A percentile compares a stretch with the other conserved stretches of the same genome.
These are phyloP conservation scores for Apoderus coryli DNA, from an alignment of 2,888 invertebrate genomes.

Conservation along the genomic window DNA sequence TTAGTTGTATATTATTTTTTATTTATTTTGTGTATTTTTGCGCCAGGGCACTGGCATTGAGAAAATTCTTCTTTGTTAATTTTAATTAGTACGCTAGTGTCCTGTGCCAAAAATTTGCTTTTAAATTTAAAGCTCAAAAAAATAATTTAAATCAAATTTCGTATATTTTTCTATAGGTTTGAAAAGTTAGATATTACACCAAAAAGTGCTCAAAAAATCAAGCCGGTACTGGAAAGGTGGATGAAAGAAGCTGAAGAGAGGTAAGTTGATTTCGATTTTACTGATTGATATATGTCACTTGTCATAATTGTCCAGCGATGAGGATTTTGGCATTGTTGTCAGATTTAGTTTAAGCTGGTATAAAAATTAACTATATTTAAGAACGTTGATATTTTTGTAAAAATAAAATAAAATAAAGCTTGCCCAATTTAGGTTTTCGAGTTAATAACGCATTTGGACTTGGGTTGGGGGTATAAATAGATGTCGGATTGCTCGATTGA, in stretches of 20 bases:
- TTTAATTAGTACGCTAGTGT: slow-evolving; percentile 32
- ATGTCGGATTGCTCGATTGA: too few relatives aligned
- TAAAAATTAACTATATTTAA: too few relatives aligned
- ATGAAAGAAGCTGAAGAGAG: slow-evolving; percentile 98
- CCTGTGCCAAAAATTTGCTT: slow-evolving; percentile 27
- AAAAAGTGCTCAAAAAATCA: slow-evolving; percentile 98
- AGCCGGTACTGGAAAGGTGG: slow-evolving; percentile 96
- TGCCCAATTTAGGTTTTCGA: too few relatives aligned
- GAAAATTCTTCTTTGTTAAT: not conserved
- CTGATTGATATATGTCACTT: too few relatives aligned
- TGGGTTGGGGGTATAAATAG: too few relatives aligned
- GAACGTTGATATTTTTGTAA: too few relatives aligned
- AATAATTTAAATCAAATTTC: not conserved
- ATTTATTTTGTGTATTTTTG: slow-evolving; percentile 15
- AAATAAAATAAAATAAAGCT: too few relatives aligned
- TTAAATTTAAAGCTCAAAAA: slow-evolving; percentile 2
- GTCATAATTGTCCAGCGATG: too few relatives aligned
- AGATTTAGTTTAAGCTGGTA: too few relatives aligned
- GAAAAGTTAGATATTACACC: slow-evolving; percentile 99
- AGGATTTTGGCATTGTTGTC: too few relatives aligned
- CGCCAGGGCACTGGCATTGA: slow-evolving; percentile 83
- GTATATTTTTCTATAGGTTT: slow-evolving; percentile 51
- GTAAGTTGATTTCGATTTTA: slow-evolving; percentile 33
- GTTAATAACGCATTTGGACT: too few relatives aligned
- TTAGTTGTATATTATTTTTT: too few relatives aligned